Evolutionary conservation across 2,888 invertebrate genomes (phyloP).

Genomic region (Cyclophora albipunctata): DNA sequence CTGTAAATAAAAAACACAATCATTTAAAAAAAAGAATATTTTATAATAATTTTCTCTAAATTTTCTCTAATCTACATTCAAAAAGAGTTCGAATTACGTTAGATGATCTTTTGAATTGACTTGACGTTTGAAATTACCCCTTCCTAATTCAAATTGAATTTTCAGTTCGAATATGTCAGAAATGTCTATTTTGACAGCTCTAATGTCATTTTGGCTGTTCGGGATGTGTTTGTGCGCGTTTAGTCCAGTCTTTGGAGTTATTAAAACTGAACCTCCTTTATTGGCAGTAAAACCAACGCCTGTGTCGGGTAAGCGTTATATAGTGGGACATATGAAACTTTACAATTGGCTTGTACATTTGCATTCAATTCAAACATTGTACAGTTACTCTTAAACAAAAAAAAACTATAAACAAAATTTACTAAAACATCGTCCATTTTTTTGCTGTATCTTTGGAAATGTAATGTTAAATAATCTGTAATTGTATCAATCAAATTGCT

Average conservation of each 20-base stretch:
- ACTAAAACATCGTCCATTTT: too few relatives aligned
- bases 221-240: slow-evolving; percentile 31
- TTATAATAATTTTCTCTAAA: too few relatives aligned
- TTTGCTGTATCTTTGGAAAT: too few relatives aligned
- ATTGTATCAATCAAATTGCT: too few relatives aligned
- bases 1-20: slow-evolving; percentile 9
- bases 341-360: slow-evolving; percentile 30
- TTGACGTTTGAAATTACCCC: too few relatives aligned
- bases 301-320: slow-evolving; percentile 39
- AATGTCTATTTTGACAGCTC: slow-evolving; percentile 14
- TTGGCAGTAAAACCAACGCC: slow-evolving; percentile 28
- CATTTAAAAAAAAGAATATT: too few relatives aligned
- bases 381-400: background rate
- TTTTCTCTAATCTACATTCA: too few relatives aligned
- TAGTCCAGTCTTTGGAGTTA: slow-evolving; percentile 38
- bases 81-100: too few relatives aligned
- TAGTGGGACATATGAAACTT: slow-evolving; percentile 20
- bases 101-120: too few relatives aligned
- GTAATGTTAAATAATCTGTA: too few relatives aligned
- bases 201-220: slow-evolving; percentile 16
- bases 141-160: too few relatives aligned
- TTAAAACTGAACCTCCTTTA: slow-evolving; percentile 33
- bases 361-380: slow-evolving; percentile 5
- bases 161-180: background rate
- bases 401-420: too few relatives aligned